Conservation (phyloP, 1,140 invertebrate species). For the Diabrotica undecimpunctata region DNA sequence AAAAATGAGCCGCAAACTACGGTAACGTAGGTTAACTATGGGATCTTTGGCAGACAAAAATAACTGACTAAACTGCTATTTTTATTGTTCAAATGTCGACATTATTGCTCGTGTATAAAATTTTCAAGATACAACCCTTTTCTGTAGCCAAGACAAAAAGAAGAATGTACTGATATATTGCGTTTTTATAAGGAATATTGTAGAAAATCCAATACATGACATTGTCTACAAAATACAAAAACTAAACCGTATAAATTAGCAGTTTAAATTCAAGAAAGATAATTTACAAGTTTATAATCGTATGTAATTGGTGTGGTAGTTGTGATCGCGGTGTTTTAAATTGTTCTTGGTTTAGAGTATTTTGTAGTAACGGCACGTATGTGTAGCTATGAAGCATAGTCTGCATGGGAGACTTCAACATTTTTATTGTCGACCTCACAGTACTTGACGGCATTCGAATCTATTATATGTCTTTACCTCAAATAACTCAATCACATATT, state of each 20-base stretch:
- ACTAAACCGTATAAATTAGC: slow-evolving; percentile 22
- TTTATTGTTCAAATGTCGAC: too few relatives aligned
- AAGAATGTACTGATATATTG: too few relatives aligned
- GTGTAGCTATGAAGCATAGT: slow-evolving; percentile 11
- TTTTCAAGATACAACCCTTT: too few relatives aligned
- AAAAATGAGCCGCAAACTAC: too few relatives aligned
- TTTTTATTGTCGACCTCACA: slow-evolving; percentile 27
- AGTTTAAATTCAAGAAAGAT: slow-evolving; percentile 28
- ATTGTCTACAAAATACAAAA: slow-evolving; percentile 5
- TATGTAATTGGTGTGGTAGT: slow-evolving; percentile 26
- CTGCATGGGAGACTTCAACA: slow-evolving; percentile 17
- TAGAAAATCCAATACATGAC: too few relatives aligned
- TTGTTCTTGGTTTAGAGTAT: slow-evolving; percentile 18
- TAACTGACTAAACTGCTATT: too few relatives aligned
- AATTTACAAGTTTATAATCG: slow-evolving; percentile 32
- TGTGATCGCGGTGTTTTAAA: slow-evolving; percentile 23
- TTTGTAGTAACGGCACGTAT: slow-evolving; percentile 25
- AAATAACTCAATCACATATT: neutral
- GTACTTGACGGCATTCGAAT: slow-evolving; percentile 10
- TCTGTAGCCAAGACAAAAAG: too few relatives aligned
- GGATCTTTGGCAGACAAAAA: too few relatives aligned
- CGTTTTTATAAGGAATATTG: too few relatives aligned
- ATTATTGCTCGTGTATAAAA: too few relatives aligned
- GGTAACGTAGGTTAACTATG: too few relatives aligned
- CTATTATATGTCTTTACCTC: neutral